Evolutionary conservation across 2,113 vertebrate genomes (phyloP).

Genomic region (Delphinapterus leucas): DNA sequence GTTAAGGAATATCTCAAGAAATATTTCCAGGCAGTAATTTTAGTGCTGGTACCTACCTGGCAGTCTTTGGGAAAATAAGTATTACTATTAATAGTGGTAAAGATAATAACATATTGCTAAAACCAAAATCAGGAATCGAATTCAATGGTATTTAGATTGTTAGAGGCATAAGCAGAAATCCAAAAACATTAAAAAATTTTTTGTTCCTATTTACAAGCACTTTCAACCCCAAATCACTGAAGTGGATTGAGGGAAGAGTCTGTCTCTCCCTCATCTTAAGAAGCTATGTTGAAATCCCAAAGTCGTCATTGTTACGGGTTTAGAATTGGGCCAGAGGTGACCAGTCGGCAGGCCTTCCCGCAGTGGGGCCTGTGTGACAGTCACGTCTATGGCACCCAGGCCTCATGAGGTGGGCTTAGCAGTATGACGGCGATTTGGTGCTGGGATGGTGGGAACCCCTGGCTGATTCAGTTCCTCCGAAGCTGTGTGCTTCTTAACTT

Average conservation of each 20-base stretch:
- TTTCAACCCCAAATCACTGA: not conserved
- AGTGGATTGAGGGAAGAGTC: not conserved
- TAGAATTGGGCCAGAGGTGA: too few species aligned
- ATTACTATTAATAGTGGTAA: fast-evolving
- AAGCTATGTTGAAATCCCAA: not conserved
- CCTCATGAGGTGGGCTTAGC: not conserved
- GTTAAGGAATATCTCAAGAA: not conserved
- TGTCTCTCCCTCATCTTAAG: too few species aligned
- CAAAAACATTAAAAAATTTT: not conserved
- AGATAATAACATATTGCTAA: not conserved
- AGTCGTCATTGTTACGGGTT: not conserved
- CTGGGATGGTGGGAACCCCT: not conserved
- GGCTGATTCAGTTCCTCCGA: not conserved
- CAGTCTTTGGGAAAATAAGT: not conserved
- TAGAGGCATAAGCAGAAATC: not conserved
- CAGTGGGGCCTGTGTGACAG: fast-evolving
- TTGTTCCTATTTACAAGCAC: not conserved
- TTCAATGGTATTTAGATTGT: not conserved
- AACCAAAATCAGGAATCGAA: not conserved
- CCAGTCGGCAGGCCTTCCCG: fast-evolving
- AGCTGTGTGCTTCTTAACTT: not conserved
- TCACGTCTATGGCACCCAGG: not conserved
- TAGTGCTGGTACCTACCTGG: not conserved
- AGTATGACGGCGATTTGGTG: fast-evolving
- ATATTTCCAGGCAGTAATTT: not conserved